Base-by-base conservation (phyloP, 2,113 vertebrate genomes). In the Salvelinus namaycush region DNA sequence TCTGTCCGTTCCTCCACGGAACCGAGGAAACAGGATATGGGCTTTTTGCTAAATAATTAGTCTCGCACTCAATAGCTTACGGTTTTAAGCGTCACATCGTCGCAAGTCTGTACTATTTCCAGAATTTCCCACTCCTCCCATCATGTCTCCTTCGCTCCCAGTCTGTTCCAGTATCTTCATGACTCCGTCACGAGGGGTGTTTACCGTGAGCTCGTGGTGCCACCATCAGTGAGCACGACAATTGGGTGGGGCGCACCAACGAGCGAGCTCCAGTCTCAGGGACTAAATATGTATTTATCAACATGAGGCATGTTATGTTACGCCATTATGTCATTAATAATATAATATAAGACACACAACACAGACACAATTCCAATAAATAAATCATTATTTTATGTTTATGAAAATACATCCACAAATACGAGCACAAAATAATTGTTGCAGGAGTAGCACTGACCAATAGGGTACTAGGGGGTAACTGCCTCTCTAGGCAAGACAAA, bases 201-300 rank as follows among this genome's bases (percentile, higher is more conserved):
- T 86, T 84, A 18, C 83, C 68, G 20, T 71, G 79, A 27, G 24
- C 31, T 69, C 72, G 67, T 64, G 70, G 68, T 80, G 81, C 83
- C 34, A 70, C 87, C 87, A 80, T 81, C 78, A 82, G 80, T 65
- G 79, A 76, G 71, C 84, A 82, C 73, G 75, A 65, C 76, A 73
- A 57, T 44, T 57, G 84, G 87, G 90, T 85, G 87, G 87, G 85
- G 83, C 84, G 54, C 16, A 29, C 39, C 26, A 62, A 24, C 13
- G 51, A 27, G 12, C 26, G 11, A 22, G 29, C 7, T n/a, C n/a
- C 18, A 20, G 20, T 49, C 20, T 31, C 29, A 9, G 34, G n/a
- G 59, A 22, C 59, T 9, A 62, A n/a, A 62, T 60, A n/a, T 18
- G 13, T 57, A 57, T 62, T 62, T 62, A 11, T 62, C n/a, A 22